phyloP scores from a whole-genome alignment of 2,113 vertebrate genomes.

The Malaclemys terrapin region DNA sequence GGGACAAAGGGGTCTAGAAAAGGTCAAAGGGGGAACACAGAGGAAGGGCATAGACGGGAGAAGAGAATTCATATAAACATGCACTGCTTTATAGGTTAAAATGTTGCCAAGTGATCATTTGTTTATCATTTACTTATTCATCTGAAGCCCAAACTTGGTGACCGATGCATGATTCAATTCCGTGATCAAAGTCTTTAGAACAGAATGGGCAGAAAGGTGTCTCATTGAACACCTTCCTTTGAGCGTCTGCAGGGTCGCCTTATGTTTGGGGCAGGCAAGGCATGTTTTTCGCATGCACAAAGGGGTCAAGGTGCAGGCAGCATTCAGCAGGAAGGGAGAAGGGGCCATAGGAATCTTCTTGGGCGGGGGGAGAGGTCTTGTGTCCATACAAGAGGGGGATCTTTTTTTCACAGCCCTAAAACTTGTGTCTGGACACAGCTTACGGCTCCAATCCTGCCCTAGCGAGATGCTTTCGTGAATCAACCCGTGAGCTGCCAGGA shows the following conservation, averaged over 20 bases:
- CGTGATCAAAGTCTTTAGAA: constrained; percentile 8
- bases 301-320: neutral
- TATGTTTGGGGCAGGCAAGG: neutral
- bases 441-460: fast-evolving
- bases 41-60: constrained; percentile 51
- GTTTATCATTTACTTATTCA: constrained; percentile 56
- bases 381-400: fast-evolving
- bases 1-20: neutral
- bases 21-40: neutral
- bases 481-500: neutral
- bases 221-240: neutral
- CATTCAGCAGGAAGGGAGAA: neutral
- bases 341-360: neutral
- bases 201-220: constrained; percentile 20
- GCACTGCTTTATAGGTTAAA: neutral
- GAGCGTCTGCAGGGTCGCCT: neutral
- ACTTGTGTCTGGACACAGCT: neutral
- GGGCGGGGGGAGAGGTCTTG: fast-evolving
- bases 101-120: neutral
- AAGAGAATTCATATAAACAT: constrained; percentile 14
- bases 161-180: neutral
- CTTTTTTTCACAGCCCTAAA: neutral
- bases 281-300: fast-evolving
- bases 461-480: neutral
- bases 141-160: constrained; percentile 51